Evolutionary conservation across 53 echinoderm and acorn worm genomes (phyloP).

Genomic region (Crossaster papposus): DNA sequence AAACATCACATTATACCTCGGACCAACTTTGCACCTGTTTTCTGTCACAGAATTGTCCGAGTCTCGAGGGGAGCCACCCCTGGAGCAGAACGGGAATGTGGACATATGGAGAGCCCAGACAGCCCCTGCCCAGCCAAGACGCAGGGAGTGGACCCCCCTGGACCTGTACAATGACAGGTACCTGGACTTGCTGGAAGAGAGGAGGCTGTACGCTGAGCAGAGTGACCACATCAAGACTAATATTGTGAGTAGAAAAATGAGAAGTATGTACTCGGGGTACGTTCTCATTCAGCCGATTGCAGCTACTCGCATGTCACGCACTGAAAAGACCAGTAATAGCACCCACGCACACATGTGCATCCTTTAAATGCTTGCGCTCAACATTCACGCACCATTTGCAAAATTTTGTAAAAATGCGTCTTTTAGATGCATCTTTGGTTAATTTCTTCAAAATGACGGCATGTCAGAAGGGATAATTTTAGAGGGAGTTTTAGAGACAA

Average conservation of each 20-base stretch:
- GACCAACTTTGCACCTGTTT: background rate
- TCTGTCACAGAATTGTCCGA: constrained; percentile 32
- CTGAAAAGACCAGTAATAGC: too few relatives aligned
- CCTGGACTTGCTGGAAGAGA: constrained; percentile 72
- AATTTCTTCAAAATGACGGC: too few relatives aligned
- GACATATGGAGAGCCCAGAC: constrained; percentile 53
- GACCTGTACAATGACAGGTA: constrained; percentile 89
- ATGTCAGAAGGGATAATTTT: too few relatives aligned
- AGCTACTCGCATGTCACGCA: too few relatives aligned
- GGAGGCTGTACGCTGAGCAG: constrained; percentile 56
- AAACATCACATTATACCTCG: background rate
- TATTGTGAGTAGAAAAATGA: constrained; percentile 78
- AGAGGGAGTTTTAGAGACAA: too few relatives aligned
- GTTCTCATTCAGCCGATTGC: too few relatives aligned
- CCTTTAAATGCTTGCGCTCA: too few relatives aligned
- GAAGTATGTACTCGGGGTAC: too few relatives aligned
- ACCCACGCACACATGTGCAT: too few relatives aligned
- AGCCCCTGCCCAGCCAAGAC: constrained; percentile 57
- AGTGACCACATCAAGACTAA: constrained; percentile 79
- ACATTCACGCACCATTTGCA: too few relatives aligned
- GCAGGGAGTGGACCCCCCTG: constrained; percentile 76
- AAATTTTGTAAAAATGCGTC: too few relatives aligned
- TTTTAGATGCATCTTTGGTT: too few relatives aligned
- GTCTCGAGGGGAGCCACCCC: background rate
- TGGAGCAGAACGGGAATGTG: background rate